Base-by-base conservation (phyloP, 2,113 vertebrate species). In the Malaclemys terrapin region DNA sequence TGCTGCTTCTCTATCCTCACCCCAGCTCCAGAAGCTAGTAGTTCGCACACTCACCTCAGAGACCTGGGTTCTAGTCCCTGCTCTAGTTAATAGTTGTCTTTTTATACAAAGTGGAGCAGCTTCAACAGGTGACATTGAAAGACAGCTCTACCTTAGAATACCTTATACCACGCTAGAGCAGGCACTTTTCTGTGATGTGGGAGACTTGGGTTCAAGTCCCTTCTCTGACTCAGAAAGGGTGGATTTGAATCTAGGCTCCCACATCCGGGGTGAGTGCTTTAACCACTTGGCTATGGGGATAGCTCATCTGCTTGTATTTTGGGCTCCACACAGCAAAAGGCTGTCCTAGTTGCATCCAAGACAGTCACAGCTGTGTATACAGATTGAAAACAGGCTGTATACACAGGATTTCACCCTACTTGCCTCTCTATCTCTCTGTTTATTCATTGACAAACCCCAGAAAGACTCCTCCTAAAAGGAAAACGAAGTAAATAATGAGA, bases 401-500 rank as follows among this genome's bases (percentile, higher is more conserved):
- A 91, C 91, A 92, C 97, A 98, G 94, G 94, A 94, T 1, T 88
- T 89, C 78, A 19, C 96, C 96, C 97, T 92, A 69, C 88, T 96
- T 97, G 90, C 91, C 95, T 97, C 94, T 83, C 10, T 87, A 96
- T 96, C 95, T 89, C 56, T 97, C 92, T 98, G 94, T 97, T 98
- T 98, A 96, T 96, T 96, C 96, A 97, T 94, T 97, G 97, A 94
- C 82, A 97, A 97, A 96, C 78, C 90, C 94, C 96, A 97, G 92
- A 97, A 98, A 97, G 96, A 94, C 94, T 94, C 96, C 91, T 97
- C 82, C 95, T 91, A 42, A 95, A 72, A 96, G 69, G 87, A 90
- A 95, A 95, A 62, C 95, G 95, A 97, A 98, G 97, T 98, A 98
- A 98, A 98, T 96, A 98, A 94, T 89, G 95, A 95, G 92, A 95